Evolutionary conservation across 2,113 vertebrate species (phyloP).

Genomic region (Nematolebias whitei): DNA sequence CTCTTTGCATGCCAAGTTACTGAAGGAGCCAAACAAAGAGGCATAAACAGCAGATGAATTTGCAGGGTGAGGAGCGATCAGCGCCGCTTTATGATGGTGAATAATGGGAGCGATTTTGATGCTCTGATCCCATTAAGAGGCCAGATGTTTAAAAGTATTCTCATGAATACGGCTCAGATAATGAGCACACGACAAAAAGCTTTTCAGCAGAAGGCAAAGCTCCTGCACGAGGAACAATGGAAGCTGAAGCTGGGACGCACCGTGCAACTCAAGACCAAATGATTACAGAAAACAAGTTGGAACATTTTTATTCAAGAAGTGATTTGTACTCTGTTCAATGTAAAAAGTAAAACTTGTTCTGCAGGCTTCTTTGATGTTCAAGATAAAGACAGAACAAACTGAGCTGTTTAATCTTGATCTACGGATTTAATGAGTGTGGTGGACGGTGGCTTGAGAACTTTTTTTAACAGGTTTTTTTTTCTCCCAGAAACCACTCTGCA

Average conservation of each 20-base stretch:
- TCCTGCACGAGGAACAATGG: conserved; percentile 40
- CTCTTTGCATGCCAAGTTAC: conserved; percentile 80
- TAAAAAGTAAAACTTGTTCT: not conserved
- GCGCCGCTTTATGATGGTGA: conserved; percentile 70
- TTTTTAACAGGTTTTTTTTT: no score
- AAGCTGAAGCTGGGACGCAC: conserved; percentile 8
- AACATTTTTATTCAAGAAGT: not conserved
- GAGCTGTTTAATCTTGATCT: no score
- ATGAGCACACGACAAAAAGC: conserved; percentile 49
- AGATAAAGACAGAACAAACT: no score
- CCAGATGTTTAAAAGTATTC: conserved; percentile 78
- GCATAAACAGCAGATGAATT: conserved; percentile 75
- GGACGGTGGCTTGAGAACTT: no score
- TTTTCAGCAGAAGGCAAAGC: conserved; percentile 17
- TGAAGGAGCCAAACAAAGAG: conserved; percentile 77
- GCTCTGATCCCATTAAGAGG: conserved; percentile 77
- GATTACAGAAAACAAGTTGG: conserved; percentile 1
- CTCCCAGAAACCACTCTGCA: no score
- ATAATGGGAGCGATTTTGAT: conserved; percentile 76
- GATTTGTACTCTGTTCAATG: not conserved
- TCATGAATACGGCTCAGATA: conserved; percentile 70
- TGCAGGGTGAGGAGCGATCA: conserved; percentile 71
- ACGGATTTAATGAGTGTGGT: no score
- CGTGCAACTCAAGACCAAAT: conserved; percentile 20
- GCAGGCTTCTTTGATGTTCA: not conserved